Evolutionary conservation across 2,888 invertebrate species (phyloP), one percentile per base, ranked within the genome.

Genomic region (Ornithoptera priamus): DNA sequence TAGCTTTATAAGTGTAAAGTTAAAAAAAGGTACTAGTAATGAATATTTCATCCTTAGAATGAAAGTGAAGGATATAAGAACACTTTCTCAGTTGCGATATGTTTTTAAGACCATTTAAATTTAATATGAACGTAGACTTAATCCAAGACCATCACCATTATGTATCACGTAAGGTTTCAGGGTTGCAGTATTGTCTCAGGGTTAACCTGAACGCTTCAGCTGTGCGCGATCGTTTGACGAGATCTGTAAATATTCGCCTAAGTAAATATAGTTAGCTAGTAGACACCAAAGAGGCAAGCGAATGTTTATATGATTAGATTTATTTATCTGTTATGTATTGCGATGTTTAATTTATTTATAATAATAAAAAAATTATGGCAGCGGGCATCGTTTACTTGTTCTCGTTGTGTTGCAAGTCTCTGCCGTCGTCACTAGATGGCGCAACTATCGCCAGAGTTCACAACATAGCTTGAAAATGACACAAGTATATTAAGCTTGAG

Each of bases 261-360:
- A 73, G 68, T 74, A 71, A 69, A 62, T 73, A 72, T 61, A 74
- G 46, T 86, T 91, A 92, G 92, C 92, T 92, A 92, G 92, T 92
- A 91, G 88, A 92, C 83, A 92, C 92, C 92, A 92, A 92, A 92
- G 92, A 92, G 88, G 92, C 86, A 83, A 85, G 83, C 76, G 81
- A 78, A 76, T 78, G 77, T 81, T 77, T 82, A 81, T 78, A 75
- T 80, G 83, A 82, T 83, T 87, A 85, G 81, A 87, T 80, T 79
- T 90, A 89, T 90, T 87, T 90, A 89, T 87, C 86, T 92, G 92
- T 92, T 92, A 87, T 84, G 78, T 81, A 85, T 84, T 88, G 84
- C 86, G 85, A 89, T 89, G 89, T 90, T 89, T 89, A 88, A 90
- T 87, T 90, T 91, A 92, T 92, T 90, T 84, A 81, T 81, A 78